These are phyloP conservation scores for Euleptes europaea DNA, from an alignment of 2,113 vertebrate genomes.

Conservation along the genomic window DNA sequence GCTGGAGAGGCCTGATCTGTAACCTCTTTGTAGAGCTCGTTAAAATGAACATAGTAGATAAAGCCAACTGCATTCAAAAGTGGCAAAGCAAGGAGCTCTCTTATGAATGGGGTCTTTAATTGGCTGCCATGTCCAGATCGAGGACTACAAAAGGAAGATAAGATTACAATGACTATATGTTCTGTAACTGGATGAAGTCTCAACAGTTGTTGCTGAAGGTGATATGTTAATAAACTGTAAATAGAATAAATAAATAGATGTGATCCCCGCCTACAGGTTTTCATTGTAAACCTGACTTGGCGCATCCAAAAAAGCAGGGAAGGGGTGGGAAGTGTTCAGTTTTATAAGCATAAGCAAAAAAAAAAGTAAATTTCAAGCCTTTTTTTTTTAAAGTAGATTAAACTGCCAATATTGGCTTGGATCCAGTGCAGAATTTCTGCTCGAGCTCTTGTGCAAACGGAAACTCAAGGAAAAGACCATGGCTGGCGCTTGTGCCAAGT, in stretches of 20 bases:
- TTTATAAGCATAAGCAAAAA: background rate
- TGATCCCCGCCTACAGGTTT: background rate
- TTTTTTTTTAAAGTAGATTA: background rate
- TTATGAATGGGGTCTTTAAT: constrained; percentile 26
- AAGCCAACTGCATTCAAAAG: constrained; percentile 18
- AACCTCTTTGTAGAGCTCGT: constrained; percentile 57
- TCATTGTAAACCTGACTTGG: background rate
- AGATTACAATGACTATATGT: background rate
- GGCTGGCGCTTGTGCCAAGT: too few relatives aligned
- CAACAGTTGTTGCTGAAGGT: background rate
- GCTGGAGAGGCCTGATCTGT: constrained; percentile 46
- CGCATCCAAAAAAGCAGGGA: background rate
- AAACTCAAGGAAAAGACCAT: too few relatives aligned
- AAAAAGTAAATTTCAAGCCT: background rate
- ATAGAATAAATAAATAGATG: background rate
- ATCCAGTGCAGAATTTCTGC: too few relatives aligned
- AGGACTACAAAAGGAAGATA: constrained; percentile 7
- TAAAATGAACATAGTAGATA: constrained; percentile 55
- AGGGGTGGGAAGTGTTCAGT: background rate
- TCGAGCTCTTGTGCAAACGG: too few relatives aligned
- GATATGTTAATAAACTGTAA: background rate
- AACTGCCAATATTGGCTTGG: too few relatives aligned
- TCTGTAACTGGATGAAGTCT: background rate
- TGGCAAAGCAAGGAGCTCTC: constrained; percentile 21
- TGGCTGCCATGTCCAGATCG: constrained; percentile 8